phyloP scores from a whole-genome alignment of 2,113 vertebrate genomes.

The Microtus oregoni region DNA sequence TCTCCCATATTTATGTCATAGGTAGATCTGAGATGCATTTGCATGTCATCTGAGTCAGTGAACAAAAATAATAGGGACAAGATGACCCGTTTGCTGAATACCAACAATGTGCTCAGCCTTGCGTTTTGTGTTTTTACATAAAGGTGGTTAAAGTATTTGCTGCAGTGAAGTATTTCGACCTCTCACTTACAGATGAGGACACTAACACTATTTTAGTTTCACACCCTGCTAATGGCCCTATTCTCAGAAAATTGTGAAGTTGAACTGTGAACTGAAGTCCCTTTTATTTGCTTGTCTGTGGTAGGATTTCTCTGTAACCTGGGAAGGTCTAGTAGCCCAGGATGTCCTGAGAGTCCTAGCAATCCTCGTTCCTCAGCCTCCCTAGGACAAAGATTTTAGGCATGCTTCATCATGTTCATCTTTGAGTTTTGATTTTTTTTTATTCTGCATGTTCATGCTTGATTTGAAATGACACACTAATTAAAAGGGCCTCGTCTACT shows the following conservation, averaged over 20 bases:
- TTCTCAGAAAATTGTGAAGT: constrained; percentile 21
- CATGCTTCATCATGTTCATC: not conserved
- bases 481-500: not conserved
- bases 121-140: constrained; percentile 7
- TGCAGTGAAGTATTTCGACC: constrained; percentile 26
- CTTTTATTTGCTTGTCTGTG: not conserved
- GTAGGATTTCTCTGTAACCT: not conserved
- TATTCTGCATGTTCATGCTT: constrained; percentile 35
- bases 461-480: not conserved
- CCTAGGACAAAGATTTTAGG: not conserved
- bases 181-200: not conserved
- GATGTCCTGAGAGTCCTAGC: not conserved
- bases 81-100: not conserved
- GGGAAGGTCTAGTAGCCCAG: not conserved
- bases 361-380: not conserved
- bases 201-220: constrained; percentile 42
- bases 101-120: not conserved
- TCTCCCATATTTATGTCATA: not conserved
- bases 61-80: constrained; percentile 19
- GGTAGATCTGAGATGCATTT: constrained; percentile 30
- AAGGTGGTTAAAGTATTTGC: constrained; percentile 38
- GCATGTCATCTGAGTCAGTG: constrained; percentile 4
- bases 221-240: not conserved
- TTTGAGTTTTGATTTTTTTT: not conserved
- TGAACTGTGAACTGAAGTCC: constrained; percentile 44